Evolutionary conservation across 1,140 invertebrate species (phyloP).

Genomic region (Lucilia sericata): DNA sequence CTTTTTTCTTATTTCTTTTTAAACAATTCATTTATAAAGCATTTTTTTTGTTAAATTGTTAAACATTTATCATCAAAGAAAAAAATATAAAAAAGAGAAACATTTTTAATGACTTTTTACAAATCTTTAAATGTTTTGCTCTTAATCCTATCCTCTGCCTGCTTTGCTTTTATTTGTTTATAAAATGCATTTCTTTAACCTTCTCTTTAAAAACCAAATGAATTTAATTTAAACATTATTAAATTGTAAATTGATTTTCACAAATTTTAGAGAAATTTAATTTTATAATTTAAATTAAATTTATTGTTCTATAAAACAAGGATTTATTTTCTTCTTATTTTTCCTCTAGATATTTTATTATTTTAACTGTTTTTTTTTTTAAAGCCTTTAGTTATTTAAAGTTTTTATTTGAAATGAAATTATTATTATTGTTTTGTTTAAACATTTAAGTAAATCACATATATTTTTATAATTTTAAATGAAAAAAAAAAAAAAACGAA

Average conservation of each 20-base stretch:
- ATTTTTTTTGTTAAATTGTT: not conserved
- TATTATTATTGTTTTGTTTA: not conserved
- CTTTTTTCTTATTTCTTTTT: not conserved
- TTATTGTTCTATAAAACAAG: not conserved
- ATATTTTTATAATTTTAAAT: slow-evolving; percentile 8
- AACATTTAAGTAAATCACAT: slow-evolving; percentile 3
- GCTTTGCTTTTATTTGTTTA: not conserved
- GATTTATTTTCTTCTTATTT: not conserved
- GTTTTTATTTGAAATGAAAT: slow-evolving; percentile 18
- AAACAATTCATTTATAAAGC: not conserved
- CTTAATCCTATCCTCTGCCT: not conserved
- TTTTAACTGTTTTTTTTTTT: not conserved
- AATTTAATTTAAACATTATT: not conserved
- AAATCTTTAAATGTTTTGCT: not conserved
- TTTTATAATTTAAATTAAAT: not conserved
- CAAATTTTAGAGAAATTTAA: no score
- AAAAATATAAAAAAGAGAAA: not conserved
- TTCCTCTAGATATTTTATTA: not conserved
- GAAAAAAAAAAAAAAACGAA: not conserved
- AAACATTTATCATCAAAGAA: no score
- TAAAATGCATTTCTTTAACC: not conserved
- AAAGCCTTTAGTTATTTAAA: not conserved
- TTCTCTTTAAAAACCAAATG: not conserved
- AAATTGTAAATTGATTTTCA: not conserved
- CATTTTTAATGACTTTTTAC: not conserved